Evolutionary conservation across 2,113 vertebrate genomes (phyloP), one percentile per base, ranked within the genome.

Genomic region (Ancistrus triradiatus): DNA sequence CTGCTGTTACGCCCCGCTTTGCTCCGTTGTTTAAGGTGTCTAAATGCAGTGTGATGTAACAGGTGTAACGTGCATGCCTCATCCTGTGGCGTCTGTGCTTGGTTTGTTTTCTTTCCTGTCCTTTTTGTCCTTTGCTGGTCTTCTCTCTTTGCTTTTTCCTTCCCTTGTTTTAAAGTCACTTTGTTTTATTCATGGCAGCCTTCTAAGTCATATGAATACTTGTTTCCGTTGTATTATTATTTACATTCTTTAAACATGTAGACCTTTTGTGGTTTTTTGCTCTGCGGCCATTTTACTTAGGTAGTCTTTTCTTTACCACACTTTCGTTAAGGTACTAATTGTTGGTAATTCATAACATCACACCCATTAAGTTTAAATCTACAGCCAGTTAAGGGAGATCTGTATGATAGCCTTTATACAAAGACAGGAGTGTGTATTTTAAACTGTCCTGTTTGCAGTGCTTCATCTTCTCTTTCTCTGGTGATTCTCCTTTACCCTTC

Each of bases 231-330:
- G n/a, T n/a, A n/a, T 82, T 82, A 62, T 59, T 60, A 82, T 83
- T 84, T 78, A 78, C 82, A 82, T 89, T 84, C 72, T 48, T 66
- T 83, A 67, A 77, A 83, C 77, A 80, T 87, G 72, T 83, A 87
- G 82, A 86, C 76, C 72, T 78, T 83, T 66, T 81, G 81, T 42
- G 11, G 14, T 83, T 78, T 80, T 88, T 84, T 85, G 77, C 78
- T 84, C 79, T 77, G 81, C 86, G 82, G 79, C 81, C 83, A 85
- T 86, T 84, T 84, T 80, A 78, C 73, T 65, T 81, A 81, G 48
- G 38, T 42, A 69, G 85, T 78, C 82, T 82, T 72, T 77, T 84
- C 85, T 79, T 77, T 80, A 73, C 81, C 17, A 52, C 66, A 68
- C 81, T 79, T 72, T 72, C 31, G 55, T 68, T 66, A 78, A 73